These are phyloP conservation scores for Byasa hedistus DNA, from an alignment of 2,888 invertebrate species.

Conservation along the genomic window DNA sequence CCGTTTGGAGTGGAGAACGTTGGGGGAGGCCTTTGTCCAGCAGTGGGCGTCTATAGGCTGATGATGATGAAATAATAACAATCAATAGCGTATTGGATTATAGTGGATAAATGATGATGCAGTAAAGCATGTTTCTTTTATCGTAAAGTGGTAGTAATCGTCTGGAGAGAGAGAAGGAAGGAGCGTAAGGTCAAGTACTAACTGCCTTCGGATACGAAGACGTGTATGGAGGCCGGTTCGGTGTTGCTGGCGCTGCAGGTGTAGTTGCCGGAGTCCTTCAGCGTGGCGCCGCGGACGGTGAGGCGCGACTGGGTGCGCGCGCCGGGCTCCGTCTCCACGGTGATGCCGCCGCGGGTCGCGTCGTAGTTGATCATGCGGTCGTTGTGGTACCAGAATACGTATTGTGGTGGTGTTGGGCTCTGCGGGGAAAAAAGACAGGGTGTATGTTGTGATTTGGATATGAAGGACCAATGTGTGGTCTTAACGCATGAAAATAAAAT, in stretches of 20 bases:
- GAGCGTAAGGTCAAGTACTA: slow-evolving; percentile 32
- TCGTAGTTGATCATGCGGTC: slow-evolving; percentile 97
- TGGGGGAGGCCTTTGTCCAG: too few species aligned
- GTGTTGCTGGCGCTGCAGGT: slow-evolving; percentile 95
- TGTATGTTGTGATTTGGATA: too few species aligned
- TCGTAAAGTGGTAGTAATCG: too few species aligned
- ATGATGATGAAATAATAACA: too few species aligned
- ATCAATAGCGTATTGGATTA: too few species aligned
- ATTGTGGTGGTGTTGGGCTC: slow-evolving; percentile 96
- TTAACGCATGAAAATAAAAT: too few species aligned
- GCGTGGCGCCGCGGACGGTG: slow-evolving; percentile 91
- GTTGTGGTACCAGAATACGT: slow-evolving; percentile 98
- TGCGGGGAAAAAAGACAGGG: slow-evolving; percentile 63
- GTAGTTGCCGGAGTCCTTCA: slow-evolving; percentile 94
- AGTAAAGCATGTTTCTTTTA: too few species aligned
- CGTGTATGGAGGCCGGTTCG: slow-evolving; percentile 92
- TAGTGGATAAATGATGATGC: too few species aligned
- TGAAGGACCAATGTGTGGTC: too few species aligned
- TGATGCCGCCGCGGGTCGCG: slow-evolving; percentile 88
- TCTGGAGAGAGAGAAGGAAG: too few species aligned
- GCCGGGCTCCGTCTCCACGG: slow-evolving; percentile 92
- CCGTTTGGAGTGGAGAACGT: too few species aligned
- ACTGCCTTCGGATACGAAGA: slow-evolving; percentile 94
- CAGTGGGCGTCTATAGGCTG: too few species aligned
- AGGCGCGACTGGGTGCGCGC: slow-evolving; percentile 91